Conservation (phyloP, 2,797 vertebrate genomes). For the Psittacula derbiana region DNA sequence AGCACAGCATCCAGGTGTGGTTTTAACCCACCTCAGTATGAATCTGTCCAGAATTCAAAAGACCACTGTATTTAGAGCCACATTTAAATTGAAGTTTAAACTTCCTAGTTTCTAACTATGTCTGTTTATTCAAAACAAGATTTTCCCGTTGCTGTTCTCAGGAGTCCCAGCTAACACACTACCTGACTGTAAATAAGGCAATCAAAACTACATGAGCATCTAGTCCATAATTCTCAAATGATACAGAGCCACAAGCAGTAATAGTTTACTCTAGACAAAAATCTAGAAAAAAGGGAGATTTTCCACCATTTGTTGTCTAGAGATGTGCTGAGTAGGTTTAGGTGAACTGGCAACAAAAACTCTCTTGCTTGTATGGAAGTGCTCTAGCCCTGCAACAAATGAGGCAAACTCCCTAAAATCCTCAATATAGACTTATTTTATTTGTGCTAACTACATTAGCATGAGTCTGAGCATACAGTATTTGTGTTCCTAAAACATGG, state of each 20-base stretch:
- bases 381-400: background rate
- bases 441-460: background rate
- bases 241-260: background rate
- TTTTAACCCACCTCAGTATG: background rate
- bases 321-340: background rate
- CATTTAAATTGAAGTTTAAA: background rate
- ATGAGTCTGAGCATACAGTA: background rate
- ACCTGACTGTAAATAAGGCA: background rate
- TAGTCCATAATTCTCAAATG: background rate
- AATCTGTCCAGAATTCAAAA: background rate
- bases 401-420: background rate
- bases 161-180: background rate
- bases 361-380: background rate
- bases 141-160: background rate
- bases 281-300: background rate
- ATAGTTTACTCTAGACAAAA: background rate
- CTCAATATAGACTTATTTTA: background rate
- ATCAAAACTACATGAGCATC: background rate
- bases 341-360: background rate
- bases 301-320: background rate
- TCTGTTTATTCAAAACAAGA: background rate
- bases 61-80: background rate
- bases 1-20: background rate
- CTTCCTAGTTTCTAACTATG: background rate
- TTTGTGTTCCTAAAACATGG: background rate